These are phyloP conservation scores for Zaprionus gabonicus DNA, from an alignment of 1,140 invertebrate species.

Conservation along the genomic window DNA sequence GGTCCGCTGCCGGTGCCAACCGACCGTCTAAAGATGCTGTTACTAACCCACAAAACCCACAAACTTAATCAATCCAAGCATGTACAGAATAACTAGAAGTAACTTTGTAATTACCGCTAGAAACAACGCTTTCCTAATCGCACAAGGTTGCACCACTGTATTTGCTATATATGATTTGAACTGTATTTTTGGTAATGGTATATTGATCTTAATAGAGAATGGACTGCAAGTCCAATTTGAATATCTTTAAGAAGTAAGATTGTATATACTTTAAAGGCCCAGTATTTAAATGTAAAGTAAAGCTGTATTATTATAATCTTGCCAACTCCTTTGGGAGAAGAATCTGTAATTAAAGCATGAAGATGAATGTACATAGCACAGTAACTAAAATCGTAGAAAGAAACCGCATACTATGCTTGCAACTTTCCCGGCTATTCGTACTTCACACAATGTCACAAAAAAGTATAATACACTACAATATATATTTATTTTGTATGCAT, in stretches of 20 bases:
- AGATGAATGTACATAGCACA: background rate
- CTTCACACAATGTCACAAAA: background rate
- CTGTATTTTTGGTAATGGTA: conserved; percentile 1
- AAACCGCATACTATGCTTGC: background rate
- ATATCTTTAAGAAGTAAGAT: background rate
- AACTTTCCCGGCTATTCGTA: background rate
- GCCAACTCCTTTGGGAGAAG: background rate
- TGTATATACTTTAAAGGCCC: background rate
- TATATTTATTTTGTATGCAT: conserved; percentile 1
- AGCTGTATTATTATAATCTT: background rate
- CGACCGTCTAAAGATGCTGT: conserved; percentile 59
- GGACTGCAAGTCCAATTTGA: background rate
- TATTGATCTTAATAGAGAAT: background rate
- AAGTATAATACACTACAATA: background rate
- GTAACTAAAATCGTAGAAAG: background rate
- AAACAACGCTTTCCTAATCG: conserved; percentile 26
- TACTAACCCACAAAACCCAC: conserved; percentile 61
- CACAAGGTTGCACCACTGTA: background rate
- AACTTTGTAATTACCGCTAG: conserved; percentile 22
- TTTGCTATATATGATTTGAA: background rate
- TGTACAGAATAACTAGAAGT: conserved; percentile 13
- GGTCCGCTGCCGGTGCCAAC: conserved; percentile 66
- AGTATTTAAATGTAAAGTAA: background rate
- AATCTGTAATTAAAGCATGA: background rate
- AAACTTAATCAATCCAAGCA: conserved; percentile 42